Evolutionary conservation across 2,113 vertebrate species (phyloP), one percentile per base, ranked within the genome.

Genomic region (Turdus rufiventris): DNA sequence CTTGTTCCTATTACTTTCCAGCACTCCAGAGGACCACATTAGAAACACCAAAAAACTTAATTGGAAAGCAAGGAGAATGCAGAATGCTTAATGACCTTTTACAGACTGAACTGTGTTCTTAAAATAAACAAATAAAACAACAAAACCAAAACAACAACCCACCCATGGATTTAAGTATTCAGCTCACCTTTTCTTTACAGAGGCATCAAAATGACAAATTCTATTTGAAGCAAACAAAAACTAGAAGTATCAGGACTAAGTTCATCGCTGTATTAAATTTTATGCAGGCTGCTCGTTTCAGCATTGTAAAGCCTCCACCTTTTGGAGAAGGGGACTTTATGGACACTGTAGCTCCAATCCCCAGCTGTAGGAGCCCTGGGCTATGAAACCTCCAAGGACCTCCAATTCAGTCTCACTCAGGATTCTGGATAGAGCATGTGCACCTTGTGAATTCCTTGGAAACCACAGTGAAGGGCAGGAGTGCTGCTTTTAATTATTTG

Each of bases 1-100:
- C 79, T 94, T 96, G 88, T 90, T 96, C 84, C 94, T 96, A 77
- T 91, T 94, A 85, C 72, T 95, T 97, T 90, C 91, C 85, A 96
- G 65, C 48, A 94, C 94, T 83, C 89, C 85, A n/a, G 33, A 96
- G 87, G 89, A 95, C 84, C 62, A 71, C 50, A 36, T 95, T 85
- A 89, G 80, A 95, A 94, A 89, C 54, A 23, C n/a, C 70, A 82
- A 74, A 84, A 94, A 90, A 78, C 26, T 70, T 93, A 87, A 94
- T 54, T 97, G 72, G 67, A 92, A 94, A 84, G 80, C 12, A 83
- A 71, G 47, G n/a, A 87, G 78, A 91, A 92, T 57, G 17, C 68
- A 83, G 57, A 83, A 86, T 90, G 40, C 63, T 79, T 83, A 53
- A 79, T 58, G 73, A 29, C 12, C 13, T 91, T 87, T 80, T 51